Base-by-base conservation (phyloP, 2,797 vertebrate genomes). In the Crocodylus rhombifer region DNA sequence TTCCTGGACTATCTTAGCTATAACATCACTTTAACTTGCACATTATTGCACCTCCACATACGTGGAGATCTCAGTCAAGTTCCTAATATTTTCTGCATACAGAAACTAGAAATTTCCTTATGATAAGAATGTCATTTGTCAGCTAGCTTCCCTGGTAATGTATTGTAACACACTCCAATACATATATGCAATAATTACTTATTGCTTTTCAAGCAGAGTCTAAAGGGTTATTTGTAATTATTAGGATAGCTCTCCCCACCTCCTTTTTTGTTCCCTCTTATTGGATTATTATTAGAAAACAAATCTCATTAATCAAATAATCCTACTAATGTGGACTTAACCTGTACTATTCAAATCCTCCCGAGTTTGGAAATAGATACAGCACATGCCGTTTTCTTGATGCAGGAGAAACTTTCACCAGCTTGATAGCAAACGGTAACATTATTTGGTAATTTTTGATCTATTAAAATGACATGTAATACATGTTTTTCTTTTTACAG, bases 401-500 rank as follows among this genome's bases (percentile, higher is more conserved):
- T 90, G 71, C 1, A 1, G 79, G 65, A 94, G 83, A 92, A 95
- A 94, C 82, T 95, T 93, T 95, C 92, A 95, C 92, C 93, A 71
- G 77, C 94, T n/a, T 90, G 91, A 90, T 88, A 96, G 92, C 88
- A 95, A 96, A 83, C 55, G 90, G 93, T 78, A 96, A 93, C 90
- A 71, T 77, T 87, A 75, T 89, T 97, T 95, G 93, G 95, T 94
- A 91, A 91, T 95, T 96, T 51, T 77, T 96, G 94, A 97, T 96
- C 95, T 97, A 97, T 95, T 95, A 90, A 51, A 95, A 95, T 95
- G 95, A 96, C 95, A 96, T 90, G 77, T 93, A 93, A 96, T 93
- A 83, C 91, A 93, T 91, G 92, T 96, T 97, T 97, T 95, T 91
- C 96, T 97, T 97, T 95, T 91, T 96, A 97, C 96, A 96, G 96